phyloP scores from a whole-genome alignment of 2,888 invertebrate genomes.

The Dusona sp. region DNA sequence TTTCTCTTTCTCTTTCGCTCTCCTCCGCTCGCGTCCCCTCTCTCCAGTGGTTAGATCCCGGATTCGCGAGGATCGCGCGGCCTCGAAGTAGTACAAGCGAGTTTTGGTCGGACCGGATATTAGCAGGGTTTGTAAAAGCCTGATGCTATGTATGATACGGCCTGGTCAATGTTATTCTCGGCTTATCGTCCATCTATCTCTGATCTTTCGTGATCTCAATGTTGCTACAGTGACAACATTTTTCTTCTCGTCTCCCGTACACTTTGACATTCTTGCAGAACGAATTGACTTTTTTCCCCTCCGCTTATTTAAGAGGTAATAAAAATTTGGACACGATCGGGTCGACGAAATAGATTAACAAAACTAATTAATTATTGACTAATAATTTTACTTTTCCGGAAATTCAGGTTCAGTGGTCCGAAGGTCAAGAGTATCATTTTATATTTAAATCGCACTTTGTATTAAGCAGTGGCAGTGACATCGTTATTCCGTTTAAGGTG shows the following conservation, averaged over 20 bases:
- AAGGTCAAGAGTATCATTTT: not conserved
- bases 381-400: not conserved
- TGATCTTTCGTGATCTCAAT: slow-evolving; percentile 43
- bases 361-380: not conserved
- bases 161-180: slow-evolving; percentile 30
- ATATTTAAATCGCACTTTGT: not conserved
- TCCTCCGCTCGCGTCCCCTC: not conserved
- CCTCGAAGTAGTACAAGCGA: slow-evolving; percentile 50
- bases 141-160: slow-evolving; percentile 33
- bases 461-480: too few species aligned
- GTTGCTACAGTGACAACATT: not conserved
- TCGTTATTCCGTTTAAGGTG: too few species aligned
- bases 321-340: not conserved
- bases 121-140: slow-evolving; percentile 38
- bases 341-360: not conserved
- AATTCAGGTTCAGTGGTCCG: too few species aligned
- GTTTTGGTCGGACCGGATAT: slow-evolving; percentile 64
- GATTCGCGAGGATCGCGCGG: slow-evolving; percentile 41
- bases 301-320: not conserved
- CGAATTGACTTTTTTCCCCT: too few species aligned
- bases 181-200: slow-evolving; percentile 43
- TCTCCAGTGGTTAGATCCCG: slow-evolving; percentile 31
- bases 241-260: not conserved
- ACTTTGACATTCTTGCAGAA: not conserved
- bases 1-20: not conserved